These are phyloP conservation scores for Odontothrips loti DNA, from an alignment of 2,888 invertebrate species.

Conservation along the genomic window DNA sequence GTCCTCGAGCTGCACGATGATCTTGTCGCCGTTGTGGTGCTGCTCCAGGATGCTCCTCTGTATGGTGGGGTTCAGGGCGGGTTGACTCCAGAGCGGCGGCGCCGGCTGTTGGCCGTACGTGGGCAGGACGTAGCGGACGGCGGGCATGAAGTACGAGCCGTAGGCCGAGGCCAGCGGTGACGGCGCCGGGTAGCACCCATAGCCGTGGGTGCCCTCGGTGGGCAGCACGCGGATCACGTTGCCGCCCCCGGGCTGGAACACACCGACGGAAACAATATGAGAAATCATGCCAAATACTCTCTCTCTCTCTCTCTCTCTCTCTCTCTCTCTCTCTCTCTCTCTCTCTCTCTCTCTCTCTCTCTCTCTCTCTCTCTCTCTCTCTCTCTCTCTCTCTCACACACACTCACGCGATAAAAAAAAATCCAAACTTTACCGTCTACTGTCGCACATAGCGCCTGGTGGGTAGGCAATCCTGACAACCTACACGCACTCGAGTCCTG, in stretches of 20 bases:
- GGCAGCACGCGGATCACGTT: neutral
- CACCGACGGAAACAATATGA: neutral
- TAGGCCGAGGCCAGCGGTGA: neutral
- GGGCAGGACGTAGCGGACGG: constrained; percentile 8
- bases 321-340: too few relatives aligned
- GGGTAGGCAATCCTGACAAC: too few relatives aligned
- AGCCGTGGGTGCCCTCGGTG: neutral
- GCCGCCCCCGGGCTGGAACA: neutral
- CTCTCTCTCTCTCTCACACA: neutral
- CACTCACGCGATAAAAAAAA: neutral
- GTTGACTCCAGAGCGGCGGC: neutral
- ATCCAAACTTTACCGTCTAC: neutral
- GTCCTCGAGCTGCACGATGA: neutral
- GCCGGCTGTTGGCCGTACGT: neutral
- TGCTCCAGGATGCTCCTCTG: constrained; percentile 6
- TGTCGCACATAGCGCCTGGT: neutral
- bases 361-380: too few relatives aligned
- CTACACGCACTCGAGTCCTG: too few relatives aligned
- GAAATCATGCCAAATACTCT: too few relatives aligned
- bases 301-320: too few relatives aligned
- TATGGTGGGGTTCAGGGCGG: neutral
- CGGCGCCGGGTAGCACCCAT: neutral
- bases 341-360: too few relatives aligned
- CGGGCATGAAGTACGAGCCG: neutral
- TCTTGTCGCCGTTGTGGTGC: neutral